Evolutionary conservation across 2,113 vertebrate species (phyloP).

Genomic region (Eolophus roseicapilla): DNA sequence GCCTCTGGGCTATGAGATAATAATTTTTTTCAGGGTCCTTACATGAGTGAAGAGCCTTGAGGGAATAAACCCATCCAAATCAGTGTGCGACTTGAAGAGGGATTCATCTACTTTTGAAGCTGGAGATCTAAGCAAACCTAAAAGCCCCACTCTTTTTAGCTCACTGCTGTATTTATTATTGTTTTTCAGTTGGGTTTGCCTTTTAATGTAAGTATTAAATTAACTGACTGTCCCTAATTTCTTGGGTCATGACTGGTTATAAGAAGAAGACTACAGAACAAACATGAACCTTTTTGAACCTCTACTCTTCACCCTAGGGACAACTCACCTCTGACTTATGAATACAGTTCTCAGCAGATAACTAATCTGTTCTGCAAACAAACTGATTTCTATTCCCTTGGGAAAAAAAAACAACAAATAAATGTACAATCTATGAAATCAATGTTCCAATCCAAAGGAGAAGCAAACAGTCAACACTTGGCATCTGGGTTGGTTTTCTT

Average conservation of each 20-base stretch:
- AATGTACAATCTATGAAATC: conserved; percentile 4
- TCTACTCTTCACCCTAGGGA: conserved; percentile 36
- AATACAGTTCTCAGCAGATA: conserved; percentile 28
- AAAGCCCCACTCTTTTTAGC: neutral
- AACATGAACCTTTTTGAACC: neutral
- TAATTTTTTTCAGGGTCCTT: neutral
- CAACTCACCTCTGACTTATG: neutral
- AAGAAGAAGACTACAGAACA: neutral
- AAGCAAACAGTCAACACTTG: neutral
- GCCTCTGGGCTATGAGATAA: neutral
- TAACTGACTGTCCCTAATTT: neutral
- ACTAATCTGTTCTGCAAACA: conserved; percentile 44
- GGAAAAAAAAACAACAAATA: neutral
- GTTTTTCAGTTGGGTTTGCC: neutral
- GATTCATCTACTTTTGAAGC: neutral
- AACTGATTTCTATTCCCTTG: neutral
- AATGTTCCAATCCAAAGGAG: neutral
- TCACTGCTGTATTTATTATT: neutral
- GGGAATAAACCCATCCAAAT: neutral
- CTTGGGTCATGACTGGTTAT: neutral
- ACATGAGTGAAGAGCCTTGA: neutral
- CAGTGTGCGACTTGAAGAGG: neutral
- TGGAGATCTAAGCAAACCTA: conserved; percentile 6
- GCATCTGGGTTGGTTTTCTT: neutral
- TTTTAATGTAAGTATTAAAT: neutral